Evolutionary conservation across 2,888 invertebrate species (phyloP).

Genomic region (Rotaria magnacalcarata): DNA sequence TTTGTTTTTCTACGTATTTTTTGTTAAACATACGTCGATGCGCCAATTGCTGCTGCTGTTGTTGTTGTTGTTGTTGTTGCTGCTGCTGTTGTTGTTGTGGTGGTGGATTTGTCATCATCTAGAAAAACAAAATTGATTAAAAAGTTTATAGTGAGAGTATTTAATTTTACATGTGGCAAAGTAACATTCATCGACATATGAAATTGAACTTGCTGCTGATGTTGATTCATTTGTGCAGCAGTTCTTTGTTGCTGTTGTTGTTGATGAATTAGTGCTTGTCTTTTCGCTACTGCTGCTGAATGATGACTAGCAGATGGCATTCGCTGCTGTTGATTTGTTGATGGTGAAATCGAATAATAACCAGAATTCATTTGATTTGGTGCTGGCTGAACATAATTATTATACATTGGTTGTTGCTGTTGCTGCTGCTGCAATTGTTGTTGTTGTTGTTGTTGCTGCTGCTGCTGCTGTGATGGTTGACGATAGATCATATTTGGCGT

Average conservation of each 20-base stretch:
- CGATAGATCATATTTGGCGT: neutral
- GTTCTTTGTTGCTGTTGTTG: slow-evolving; percentile 14
- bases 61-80: neutral
- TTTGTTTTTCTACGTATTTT: neutral
- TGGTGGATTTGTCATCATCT: neutral
- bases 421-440: neutral
- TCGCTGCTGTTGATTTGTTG: neutral
- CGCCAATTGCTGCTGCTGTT: neutral
- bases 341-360: neutral
- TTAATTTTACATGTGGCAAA: neutral
- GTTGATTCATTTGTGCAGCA: slow-evolving; percentile 10
- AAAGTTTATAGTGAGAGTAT: too few species aligned
- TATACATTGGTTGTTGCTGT: slow-evolving; percentile 2
- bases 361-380: neutral
- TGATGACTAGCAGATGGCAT: neutral
- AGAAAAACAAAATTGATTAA: neutral
- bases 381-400: neutral
- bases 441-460: too few species aligned
- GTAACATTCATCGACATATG: slow-evolving; percentile 33
- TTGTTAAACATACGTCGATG: neutral
- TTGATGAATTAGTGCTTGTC: neutral
- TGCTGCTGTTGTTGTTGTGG: too few species aligned
- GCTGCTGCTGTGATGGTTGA: neutral
- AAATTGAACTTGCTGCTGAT: slow-evolving; percentile 14
- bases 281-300: neutral